Percentiles rank a stretch among this genome's conserved stretches.
Conservation (phyloP, 2,797 vertebrate genomes). For the Tauraco hartlaubi region DNA sequence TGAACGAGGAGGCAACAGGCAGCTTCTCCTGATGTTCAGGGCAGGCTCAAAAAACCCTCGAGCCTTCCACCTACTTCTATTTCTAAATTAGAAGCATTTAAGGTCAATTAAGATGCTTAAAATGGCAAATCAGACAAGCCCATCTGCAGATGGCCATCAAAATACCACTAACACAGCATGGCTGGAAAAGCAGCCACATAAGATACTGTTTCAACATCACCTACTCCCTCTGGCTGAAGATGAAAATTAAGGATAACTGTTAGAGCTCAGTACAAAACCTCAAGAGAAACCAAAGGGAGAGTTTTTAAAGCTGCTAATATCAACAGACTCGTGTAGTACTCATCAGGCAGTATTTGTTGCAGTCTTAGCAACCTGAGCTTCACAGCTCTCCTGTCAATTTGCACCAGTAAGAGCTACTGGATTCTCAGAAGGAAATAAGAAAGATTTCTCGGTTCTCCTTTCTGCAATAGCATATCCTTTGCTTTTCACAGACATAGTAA, state of each 20-base stretch:
- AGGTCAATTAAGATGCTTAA: constrained; percentile 62
- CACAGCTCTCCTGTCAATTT: neutral
- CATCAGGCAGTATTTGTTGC: neutral
- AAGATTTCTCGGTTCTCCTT: neutral
- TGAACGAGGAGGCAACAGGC: constrained; percentile 8
- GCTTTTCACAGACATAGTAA: neutral
- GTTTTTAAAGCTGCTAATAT: neutral
- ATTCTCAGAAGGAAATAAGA: neutral
- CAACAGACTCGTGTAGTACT: neutral
- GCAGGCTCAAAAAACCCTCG: neutral
- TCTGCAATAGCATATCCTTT: neutral
- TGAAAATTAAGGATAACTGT: neutral
- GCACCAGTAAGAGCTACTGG: neutral
- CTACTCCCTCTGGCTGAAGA: constrained; percentile 31
- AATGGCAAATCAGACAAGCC: constrained; percentile 33
- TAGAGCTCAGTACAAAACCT: neutral
- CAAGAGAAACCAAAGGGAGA: neutral
- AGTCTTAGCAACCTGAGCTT: neutral
- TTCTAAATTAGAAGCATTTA: constrained; percentile 61
- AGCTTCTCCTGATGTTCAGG: constrained; percentile 18
- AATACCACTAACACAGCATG: neutral
- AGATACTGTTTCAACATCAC: constrained; percentile 33
- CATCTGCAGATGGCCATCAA: constrained; percentile 54
- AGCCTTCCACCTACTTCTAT: constrained; percentile 45
- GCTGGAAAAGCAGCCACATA: constrained; percentile 8